Base-by-base conservation (phyloP, 2,888 invertebrate genomes). In the Andrena bucephala region DNA sequence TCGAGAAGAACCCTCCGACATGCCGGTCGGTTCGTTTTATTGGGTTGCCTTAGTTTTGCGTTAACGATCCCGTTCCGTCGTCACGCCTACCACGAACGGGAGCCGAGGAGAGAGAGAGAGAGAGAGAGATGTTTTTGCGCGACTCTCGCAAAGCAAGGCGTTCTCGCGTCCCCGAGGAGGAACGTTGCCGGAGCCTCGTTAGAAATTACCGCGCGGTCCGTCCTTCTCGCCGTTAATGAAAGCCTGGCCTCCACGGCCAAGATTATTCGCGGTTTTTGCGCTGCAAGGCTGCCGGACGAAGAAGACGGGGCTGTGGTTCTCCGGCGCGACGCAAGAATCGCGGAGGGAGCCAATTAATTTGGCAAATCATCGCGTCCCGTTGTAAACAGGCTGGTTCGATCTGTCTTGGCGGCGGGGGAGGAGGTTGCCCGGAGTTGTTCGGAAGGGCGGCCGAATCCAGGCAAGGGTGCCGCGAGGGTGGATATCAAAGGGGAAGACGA, bases 401-500 rank as follows among this genome's bases (percentile, higher is more conserved):
- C 92, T 88, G 90, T 92, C 92, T 92, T 90, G 70, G 70, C 85
- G 54, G 82, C 59, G 77, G 73, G 71, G 80, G 84, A 72, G 75
- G 73, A 73, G 36, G 50, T 69, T n/a, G 66, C 54, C 62, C 77
- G 70, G 76, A 50, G 42, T 42, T 42, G 16, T 5, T 42, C 42
- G 66, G 71, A 68, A 80, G 80, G 82, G 75, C 73, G 74, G 79
- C 4, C 24, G 72, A 24, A 54, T 6, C 54, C 54, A 6, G 54
- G 52, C 52, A 36, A 77, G 67, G 75, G 76, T 74, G 75, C 62
- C 84, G 77, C 67, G 76, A 86, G 88, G 89, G 87, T 92, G 89
- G 90, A 93, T 93, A 93, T 93, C 93, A 93, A 93, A 92, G 91
- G 91, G 89, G 90, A 93, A 92, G 91, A 90, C 91, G 91, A 92